Conservation (phyloP, 2,888 invertebrate species). For the Cataglyphis livida region DNA sequence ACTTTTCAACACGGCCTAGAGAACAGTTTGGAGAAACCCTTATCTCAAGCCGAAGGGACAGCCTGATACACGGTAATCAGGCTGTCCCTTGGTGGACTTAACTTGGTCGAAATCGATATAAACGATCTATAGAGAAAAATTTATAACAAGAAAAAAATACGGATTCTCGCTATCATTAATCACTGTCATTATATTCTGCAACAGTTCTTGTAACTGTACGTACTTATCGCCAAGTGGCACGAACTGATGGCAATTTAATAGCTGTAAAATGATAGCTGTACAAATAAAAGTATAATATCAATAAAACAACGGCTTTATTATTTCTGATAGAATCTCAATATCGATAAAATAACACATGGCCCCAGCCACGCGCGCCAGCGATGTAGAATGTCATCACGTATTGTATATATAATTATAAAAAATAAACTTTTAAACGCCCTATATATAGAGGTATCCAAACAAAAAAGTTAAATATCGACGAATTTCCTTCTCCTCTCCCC, state of each 20-base stretch:
- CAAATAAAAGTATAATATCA: conserved; percentile 15
- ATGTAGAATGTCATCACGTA: neutral
- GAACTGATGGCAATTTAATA: conserved; percentile 38
- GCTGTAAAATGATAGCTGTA: conserved; percentile 15
- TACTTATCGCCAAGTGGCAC: too few species aligned
- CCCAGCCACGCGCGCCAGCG: neutral
- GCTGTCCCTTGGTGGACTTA: neutral
- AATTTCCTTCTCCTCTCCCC: neutral
- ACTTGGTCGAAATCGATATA: neutral
- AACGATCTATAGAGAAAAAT: neutral
- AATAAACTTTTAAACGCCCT: neutral
- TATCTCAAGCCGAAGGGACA: neutral
- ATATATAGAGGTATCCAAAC: neutral
- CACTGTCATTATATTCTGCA: neutral
- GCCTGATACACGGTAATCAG: neutral
- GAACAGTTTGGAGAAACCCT: neutral
- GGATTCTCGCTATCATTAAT: neutral
- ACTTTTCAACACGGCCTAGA: neutral
- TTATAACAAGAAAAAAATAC: neutral
- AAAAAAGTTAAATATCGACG: neutral
- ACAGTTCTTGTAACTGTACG: neutral
- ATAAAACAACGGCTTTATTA: conserved; percentile 32
- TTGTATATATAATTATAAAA: neutral
- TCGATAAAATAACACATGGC: conserved; percentile 12
- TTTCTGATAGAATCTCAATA: conserved; percentile 29